phyloP scores from a whole-genome alignment of 2,797 vertebrate genomes.

The Tinamus major region DNA sequence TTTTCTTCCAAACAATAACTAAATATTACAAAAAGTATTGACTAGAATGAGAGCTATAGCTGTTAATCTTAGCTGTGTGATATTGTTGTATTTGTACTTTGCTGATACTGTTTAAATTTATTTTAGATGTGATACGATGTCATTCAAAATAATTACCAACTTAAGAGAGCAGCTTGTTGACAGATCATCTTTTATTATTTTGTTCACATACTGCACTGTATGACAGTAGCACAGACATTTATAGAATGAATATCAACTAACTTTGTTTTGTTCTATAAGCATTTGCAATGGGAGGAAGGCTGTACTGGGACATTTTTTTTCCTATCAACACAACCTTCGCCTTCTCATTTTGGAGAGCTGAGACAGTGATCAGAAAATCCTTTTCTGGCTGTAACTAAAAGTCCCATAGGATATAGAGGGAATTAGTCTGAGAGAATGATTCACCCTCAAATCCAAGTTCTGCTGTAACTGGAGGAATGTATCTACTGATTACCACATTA shows the following conservation, averaged over 20 bases:
- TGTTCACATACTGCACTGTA: slow-evolving; percentile 74
- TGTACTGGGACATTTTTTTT: slow-evolving; percentile 27
- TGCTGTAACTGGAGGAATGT: neutral
- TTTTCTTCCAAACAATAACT: slow-evolving; percentile 79
- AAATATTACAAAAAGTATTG: slow-evolving; percentile 78
- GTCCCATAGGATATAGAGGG: neutral
- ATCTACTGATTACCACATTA: neutral
- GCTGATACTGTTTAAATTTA: slow-evolving; percentile 74
- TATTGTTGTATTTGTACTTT: slow-evolving; percentile 72
- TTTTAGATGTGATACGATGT: slow-evolving; percentile 74
- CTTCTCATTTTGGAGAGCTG: neutral
- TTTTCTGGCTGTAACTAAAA: neutral
- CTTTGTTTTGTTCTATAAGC: slow-evolving; percentile 52
- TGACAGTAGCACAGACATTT: slow-evolving; percentile 75
- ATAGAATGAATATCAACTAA: slow-evolving; percentile 66
- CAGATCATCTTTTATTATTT: slow-evolving; percentile 77
- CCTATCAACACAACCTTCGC: neutral
- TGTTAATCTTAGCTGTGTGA: slow-evolving; percentile 77
- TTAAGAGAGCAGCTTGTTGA: slow-evolving; percentile 78
- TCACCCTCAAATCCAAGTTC: slow-evolving; percentile 1
- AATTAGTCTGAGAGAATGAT: neutral
- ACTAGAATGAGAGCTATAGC: slow-evolving; percentile 74
- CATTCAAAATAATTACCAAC: slow-evolving; percentile 77
- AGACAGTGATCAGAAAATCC: neutral
- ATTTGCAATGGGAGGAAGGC: slow-evolving; percentile 5